These are phyloP conservation scores for Tringa solitaria DNA, from an alignment of 2,113 vertebrate species.

Conservation along the genomic window DNA sequence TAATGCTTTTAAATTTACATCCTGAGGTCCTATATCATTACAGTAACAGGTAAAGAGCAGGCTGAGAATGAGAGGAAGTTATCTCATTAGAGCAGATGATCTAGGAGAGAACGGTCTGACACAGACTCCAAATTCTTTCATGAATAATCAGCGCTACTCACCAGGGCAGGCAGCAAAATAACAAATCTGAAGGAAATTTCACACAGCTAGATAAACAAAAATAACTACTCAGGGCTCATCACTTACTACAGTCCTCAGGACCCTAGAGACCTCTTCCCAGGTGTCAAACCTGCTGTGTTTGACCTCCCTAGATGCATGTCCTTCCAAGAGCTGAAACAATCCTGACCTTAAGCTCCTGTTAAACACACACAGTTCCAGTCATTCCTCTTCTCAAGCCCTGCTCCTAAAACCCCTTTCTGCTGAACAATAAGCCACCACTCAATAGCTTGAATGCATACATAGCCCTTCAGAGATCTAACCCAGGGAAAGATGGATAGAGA, in stretches of 20 bases:
- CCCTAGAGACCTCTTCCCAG: neutral
- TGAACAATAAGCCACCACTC: neutral
- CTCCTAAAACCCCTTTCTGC: neutral
- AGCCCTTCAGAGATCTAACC: neutral
- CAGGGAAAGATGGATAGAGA: neutral
- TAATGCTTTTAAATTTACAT: neutral
- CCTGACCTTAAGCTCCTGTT: neutral
- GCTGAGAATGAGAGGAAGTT: conserved; percentile 1
- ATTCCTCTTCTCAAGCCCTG: neutral
- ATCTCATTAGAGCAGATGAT: conserved; percentile 2
- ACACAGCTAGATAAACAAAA: neutral
- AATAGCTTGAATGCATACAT: neutral
- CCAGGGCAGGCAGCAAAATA: neutral
- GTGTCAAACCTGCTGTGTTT: neutral
- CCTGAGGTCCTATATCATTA: neutral
- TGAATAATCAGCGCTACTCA: neutral
- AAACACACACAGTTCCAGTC: neutral
- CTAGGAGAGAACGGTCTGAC: neutral
- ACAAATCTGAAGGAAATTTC: neutral
- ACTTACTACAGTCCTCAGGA: neutral
- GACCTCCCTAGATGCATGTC: neutral
- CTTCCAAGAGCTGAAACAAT: neutral
- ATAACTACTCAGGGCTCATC: neutral
- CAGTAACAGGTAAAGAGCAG: neutral
- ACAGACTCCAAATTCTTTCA: neutral